A percentile compares a stretch with the other conserved stretches of the same genome.
Conservation (phyloP, 2,797 vertebrate genomes). For the Acrocephalus scirpaceus region DNA sequence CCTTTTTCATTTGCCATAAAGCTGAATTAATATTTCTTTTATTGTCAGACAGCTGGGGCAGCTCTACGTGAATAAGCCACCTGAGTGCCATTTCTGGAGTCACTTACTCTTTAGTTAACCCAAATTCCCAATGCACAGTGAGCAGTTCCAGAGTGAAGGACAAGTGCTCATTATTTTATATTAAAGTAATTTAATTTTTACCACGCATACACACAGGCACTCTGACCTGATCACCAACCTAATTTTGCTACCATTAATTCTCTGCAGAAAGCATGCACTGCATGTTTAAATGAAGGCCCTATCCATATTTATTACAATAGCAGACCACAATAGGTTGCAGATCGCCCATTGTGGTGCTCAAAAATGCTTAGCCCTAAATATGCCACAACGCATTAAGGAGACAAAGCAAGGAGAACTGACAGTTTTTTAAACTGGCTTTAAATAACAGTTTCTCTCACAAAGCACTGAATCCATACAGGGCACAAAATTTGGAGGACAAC, state of each 20-base stretch:
- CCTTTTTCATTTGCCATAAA: conserved; percentile 23
- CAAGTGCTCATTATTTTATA: conserved; percentile 13
- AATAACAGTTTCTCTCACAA: conserved; percentile 5
- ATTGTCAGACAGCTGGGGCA: conserved; percentile 2
- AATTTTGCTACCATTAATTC: conserved; percentile 8
- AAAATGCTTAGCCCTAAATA: conserved; percentile 39
- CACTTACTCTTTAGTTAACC: background rate
- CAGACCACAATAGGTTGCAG: conserved; percentile 19
- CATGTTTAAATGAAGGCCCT: conserved; percentile 1
- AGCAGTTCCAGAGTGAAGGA: background rate
- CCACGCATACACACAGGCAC: background rate
- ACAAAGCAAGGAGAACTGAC: conserved; percentile 3
- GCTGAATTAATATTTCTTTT: conserved; percentile 41
- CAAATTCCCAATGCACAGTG: background rate
- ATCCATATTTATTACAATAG: conserved; percentile 9
- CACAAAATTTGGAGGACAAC: background rate
- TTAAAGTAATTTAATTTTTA: conserved; percentile 1
- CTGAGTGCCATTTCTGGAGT: conserved; percentile 5
- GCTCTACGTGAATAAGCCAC: conserved; percentile 12
- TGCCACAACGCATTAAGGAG: conserved; percentile 7
- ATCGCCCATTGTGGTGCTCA: background rate
- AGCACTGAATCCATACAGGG: background rate
- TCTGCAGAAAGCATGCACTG: background rate
- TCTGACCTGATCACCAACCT: background rate
- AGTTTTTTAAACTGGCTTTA: background rate